These are phyloP conservation scores for Bombus waltoni DNA, from an alignment of 1,140 invertebrate species.

Conservation along the genomic window DNA sequence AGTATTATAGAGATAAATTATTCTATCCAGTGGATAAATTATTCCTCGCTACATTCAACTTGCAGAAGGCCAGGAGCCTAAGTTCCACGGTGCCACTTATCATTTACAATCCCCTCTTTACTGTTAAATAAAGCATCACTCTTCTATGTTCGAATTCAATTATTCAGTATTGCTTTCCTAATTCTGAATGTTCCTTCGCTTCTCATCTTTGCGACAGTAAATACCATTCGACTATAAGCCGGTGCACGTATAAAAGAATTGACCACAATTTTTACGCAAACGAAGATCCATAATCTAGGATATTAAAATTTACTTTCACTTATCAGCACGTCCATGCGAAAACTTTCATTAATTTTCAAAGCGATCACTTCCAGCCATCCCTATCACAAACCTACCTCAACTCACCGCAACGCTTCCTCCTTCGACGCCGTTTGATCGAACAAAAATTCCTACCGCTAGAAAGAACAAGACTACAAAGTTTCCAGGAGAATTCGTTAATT, in stretches of 20 bases:
- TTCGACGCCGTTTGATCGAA: not conserved
- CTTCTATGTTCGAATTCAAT: not conserved
- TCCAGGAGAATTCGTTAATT: not conserved
- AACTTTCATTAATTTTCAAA: not conserved
- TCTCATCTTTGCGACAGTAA: not conserved
- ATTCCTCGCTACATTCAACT: not conserved
- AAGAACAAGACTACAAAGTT: constrained; percentile 14
- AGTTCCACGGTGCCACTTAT: not conserved
- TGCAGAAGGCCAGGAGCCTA: too few relatives aligned
- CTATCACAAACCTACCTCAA: not conserved
- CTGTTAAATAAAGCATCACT: not conserved
- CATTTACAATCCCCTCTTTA: not conserved
- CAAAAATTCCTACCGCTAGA: not conserved
- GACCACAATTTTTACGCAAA: not conserved
- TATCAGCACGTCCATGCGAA: too few relatives aligned
- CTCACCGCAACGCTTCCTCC: not conserved
- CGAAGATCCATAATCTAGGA: too few relatives aligned
- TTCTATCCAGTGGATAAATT: not conserved
- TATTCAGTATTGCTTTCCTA: not conserved
- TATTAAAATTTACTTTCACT: too few relatives aligned
- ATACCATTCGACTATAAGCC: not conserved
- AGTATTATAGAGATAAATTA: not conserved
- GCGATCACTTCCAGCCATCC: too few relatives aligned
- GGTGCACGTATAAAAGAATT: not conserved
- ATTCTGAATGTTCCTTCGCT: not conserved